Conservation (phyloP, 1,140 invertebrate genomes). For the Meloidogyne floridensis region DNA sequence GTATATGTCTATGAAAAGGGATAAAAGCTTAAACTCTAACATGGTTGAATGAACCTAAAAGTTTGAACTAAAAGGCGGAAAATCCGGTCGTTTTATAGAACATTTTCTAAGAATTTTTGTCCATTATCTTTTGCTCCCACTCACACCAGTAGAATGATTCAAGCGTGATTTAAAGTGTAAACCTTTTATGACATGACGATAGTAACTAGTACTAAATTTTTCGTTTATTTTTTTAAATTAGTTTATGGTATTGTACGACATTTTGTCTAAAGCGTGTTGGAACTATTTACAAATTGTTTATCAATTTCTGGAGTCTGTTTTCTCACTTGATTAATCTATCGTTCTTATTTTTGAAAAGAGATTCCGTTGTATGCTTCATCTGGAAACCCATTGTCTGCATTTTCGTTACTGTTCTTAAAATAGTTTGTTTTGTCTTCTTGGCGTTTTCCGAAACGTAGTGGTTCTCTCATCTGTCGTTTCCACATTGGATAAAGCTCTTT, state of each 20-base stretch:
- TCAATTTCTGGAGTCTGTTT: too few species aligned
- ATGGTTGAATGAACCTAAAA: not conserved
- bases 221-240: too few species aligned
- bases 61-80: not conserved
- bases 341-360: not conserved
- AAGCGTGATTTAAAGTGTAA: not conserved
- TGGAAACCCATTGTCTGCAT: not conserved
- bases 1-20: not conserved
- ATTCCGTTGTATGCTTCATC: constrained; percentile 10
- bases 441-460: constrained; percentile 59
- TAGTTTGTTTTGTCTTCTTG: constrained; percentile 30
- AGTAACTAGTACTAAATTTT: not conserved
- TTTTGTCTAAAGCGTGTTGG: too few species aligned
- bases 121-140: not conserved
- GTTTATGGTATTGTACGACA: too few species aligned
- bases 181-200: not conserved
- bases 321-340: too few species aligned
- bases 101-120: not conserved
- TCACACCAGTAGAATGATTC: not conserved
- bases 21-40: not conserved
- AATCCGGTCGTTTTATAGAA: not conserved
- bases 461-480: constrained; percentile 50
- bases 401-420: constrained; percentile 40
- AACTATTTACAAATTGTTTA: too few species aligned
- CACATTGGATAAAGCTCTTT: not conserved